A percentile compares a stretch with the other conserved stretches of the same genome.
Conservation (phyloP, 2,888 invertebrate genomes). For the Mythimna albipuncta region DNA sequence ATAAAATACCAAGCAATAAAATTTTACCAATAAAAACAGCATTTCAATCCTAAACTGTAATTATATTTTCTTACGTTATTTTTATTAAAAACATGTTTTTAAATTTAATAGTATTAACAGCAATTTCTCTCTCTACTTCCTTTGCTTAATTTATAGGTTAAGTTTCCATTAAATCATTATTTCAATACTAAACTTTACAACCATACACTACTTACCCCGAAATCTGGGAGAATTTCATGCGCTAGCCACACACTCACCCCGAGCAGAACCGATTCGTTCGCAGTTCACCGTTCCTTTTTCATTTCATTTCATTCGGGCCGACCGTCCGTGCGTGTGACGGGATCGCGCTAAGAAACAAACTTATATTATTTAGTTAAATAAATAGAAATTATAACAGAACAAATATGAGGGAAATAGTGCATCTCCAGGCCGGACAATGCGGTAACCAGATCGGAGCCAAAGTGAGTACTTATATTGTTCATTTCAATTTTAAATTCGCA, state of each 20-base stretch:
- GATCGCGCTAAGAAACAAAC: slow-evolving; percentile 65
- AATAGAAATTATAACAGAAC: slow-evolving; percentile 67
- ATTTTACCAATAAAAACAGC: neutral
- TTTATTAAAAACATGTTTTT: neutral
- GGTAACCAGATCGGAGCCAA: slow-evolving; percentile 95
- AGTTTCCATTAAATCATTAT: neutral
- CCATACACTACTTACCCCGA: slow-evolving; percentile 50
- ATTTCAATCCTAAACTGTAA: slow-evolving; percentile 1
- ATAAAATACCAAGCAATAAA: neutral
- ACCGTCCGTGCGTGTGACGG: slow-evolving; percentile 75
- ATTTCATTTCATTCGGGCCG: slow-evolving; percentile 79
- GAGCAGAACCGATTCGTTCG: slow-evolving; percentile 69
- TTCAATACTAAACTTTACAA: slow-evolving; percentile 15
- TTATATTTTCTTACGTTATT: neutral
- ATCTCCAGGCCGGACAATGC: slow-evolving; percentile 96
- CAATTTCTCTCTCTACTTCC: neutral
- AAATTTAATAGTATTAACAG: neutral
- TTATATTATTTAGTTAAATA: slow-evolving; percentile 65
- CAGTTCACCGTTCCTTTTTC: slow-evolving; percentile 75
- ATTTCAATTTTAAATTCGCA: slow-evolving; percentile 59
- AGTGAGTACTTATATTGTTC: slow-evolving; percentile 77
- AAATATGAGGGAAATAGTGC: slow-evolving; percentile 96
- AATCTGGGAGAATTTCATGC: slow-evolving; percentile 62
- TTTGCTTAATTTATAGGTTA: neutral
- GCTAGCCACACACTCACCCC: slow-evolving; percentile 81